Conservation (phyloP, 1,140 invertebrate genomes). For the Aplysia californica region DNA sequence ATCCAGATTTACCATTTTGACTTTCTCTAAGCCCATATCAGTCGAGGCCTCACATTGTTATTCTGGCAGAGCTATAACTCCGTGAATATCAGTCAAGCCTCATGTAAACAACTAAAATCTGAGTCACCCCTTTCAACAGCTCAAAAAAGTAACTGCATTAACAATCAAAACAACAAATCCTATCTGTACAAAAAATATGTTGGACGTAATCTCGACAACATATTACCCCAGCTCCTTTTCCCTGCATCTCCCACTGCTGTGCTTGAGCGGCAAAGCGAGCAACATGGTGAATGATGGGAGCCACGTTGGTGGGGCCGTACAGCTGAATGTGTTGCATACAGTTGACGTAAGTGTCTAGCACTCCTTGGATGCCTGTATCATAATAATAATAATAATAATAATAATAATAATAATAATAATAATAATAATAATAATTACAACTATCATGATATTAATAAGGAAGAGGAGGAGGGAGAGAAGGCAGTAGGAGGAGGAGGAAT, state of each 20-base stretch:
- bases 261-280: slow-evolving; percentile 56
- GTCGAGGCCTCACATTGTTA: too few relatives aligned
- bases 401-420: neutral
- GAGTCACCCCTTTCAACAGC: too few relatives aligned
- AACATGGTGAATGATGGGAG: slow-evolving; percentile 70
- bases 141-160: too few relatives aligned
- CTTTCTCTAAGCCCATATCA: too few relatives aligned
- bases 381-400: neutral
- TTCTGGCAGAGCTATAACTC: too few relatives aligned
- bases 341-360: slow-evolving; percentile 68
- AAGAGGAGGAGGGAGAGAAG: neutral
- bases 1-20: too few relatives aligned
- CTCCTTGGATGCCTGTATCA: slow-evolving; percentile 65
- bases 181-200: too few relatives aligned
- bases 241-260: slow-evolving; percentile 46
- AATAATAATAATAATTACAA: neutral
- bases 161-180: too few relatives aligned
- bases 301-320: slow-evolving; percentile 70
- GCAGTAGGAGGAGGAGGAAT: neutral
- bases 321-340: slow-evolving; percentile 65
- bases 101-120: too few relatives aligned
- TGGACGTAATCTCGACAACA: too few relatives aligned
- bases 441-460: neutral
- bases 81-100: too few relatives aligned
- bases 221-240: slow-evolving; percentile 51